A percentile compares a stretch with the other conserved stretches of the same genome.
Evolutionary conservation across 2,113 vertebrate species (phyloP).

Genomic region (Tenrec ecaudatus): DNA sequence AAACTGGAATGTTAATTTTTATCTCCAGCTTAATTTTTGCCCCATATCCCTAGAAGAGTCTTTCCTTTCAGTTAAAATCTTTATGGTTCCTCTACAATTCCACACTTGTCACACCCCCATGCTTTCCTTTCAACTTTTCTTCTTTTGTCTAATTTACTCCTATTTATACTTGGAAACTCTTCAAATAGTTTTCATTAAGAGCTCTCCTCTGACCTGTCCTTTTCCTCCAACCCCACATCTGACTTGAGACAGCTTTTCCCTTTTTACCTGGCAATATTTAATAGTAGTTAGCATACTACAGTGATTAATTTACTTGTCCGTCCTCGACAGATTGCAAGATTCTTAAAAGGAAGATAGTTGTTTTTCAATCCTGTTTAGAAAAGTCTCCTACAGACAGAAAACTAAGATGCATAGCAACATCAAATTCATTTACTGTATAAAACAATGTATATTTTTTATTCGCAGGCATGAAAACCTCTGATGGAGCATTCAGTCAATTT

Average conservation of each 20-base stretch:
- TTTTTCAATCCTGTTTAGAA: slow-evolving; percentile 38
- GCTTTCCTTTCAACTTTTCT: neutral
- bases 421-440: slow-evolving; percentile 17
- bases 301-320: neutral
- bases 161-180: neutral
- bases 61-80: slow-evolving; percentile 28
- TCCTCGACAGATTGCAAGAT: neutral
- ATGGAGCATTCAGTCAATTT: slow-evolving; percentile 14
- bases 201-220: neutral
- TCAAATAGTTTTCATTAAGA: neutral
- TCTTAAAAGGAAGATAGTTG: slow-evolving; percentile 28
- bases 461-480: slow-evolving; percentile 24
- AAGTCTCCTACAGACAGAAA: neutral
- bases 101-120: neutral
- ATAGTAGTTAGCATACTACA: neutral
- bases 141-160: slow-evolving; percentile 15
- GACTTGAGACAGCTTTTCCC: neutral
- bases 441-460: slow-evolving; percentile 33
- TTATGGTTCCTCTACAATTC: neutral
- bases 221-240: neutral
- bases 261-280: neutral
- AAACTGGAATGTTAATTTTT: slow-evolving; percentile 20
- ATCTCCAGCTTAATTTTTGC: slow-evolving; percentile 23
- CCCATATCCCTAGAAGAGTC: neutral
- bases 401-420: neutral